Evolutionary conservation across 2,113 vertebrate species (phyloP), one percentile per base, ranked within the genome.

Genomic region (Tylochromis polylepis): DNA sequence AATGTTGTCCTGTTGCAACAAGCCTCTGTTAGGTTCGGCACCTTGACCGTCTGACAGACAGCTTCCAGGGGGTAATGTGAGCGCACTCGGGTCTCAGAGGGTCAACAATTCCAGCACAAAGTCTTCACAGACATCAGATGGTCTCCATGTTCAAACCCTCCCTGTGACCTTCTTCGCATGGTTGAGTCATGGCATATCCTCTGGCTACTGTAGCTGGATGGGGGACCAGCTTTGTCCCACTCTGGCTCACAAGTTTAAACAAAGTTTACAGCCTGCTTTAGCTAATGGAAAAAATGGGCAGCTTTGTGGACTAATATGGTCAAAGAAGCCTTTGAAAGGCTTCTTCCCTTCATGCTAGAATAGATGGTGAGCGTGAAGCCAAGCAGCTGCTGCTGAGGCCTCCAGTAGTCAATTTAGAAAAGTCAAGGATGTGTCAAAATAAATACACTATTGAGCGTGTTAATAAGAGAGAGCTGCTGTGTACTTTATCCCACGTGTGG

Each of bases 361-460:
- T 91, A 89, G 89, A 89, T 53, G 82, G 87, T 11, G 93, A 89
- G 85, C 6, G 62, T 94, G 94, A 95, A 89, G 92, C 81, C 58
- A 60, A 88, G 87, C 94, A 94, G 94, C 94, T 95, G 94, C 91
- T 89, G 87, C 83, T 1, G 75, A 91, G 88, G 72, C 85, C 80
- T 81, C 79, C 90, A 77, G 88, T 95, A 90, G 92, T 95, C 85
- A 91, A 70, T 93, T 92, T 93, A 90, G 84, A 94, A 91, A 94
- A 93, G 91, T 94, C 93, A 85, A 94, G 90, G 92, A 95, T 94
- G 94, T 96, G 93, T 95, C 94, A 95, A 93, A 94, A 94, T 95
- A 95, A 95, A 95, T 93, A 92, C 60, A 87, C 85, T 75, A 49
- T 79, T 67, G 81, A 31, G 29, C 65, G 84, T 91, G 91, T 89